Evolutionary conservation across 2,888 invertebrate genomes (phyloP), one percentile per base, ranked within the genome.

Genomic region (Melinaea marsaeus): DNA sequence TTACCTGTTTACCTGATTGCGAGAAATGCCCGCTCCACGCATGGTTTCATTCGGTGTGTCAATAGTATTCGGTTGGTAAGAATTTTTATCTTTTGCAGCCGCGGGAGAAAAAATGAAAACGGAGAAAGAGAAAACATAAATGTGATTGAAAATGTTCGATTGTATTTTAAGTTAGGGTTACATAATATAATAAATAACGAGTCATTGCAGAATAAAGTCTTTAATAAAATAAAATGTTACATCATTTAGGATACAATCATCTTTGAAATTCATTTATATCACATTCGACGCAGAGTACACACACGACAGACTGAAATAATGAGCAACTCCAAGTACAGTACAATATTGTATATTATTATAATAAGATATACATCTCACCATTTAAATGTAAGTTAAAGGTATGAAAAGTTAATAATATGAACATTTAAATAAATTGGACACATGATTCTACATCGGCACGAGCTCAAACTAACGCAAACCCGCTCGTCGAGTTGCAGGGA

Each of bases 91-190:
- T 57, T 80, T 79, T 60, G 9, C 74, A 82, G 81, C 75, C 57
- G 68, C 63, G 13, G 81, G 81, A 6, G 74, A 79, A 61, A 81
- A 77, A 64, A 79, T 78, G 57, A 60, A 71, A 51, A 13, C 66
- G 56, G 69, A 74, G 48, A 73, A 73, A 61, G 67, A 75, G 61
- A 73, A 70, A 61, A 63, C 65, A 13, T 51, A 51, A 51, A 46
- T 46, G n/a, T 13, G 3, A 46, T 46, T 13, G n/a, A 46, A 4
- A 32, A 51, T 11, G 51, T 32, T 32, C 11, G 22, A 3, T 32
- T 11, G 9, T 32, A 51, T 51, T 51, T 51, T 32, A 7, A 32
- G 2, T 32, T 7, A 32, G 22, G 32, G 32, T 9, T 6, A 48
- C 22, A 13, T 22, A 13, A 48, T 2, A 11, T 51, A n/a, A 9